These are phyloP conservation scores for Bufo gargarizans DNA, from an alignment of 2,113 vertebrate genomes.

Conservation along the genomic window DNA sequence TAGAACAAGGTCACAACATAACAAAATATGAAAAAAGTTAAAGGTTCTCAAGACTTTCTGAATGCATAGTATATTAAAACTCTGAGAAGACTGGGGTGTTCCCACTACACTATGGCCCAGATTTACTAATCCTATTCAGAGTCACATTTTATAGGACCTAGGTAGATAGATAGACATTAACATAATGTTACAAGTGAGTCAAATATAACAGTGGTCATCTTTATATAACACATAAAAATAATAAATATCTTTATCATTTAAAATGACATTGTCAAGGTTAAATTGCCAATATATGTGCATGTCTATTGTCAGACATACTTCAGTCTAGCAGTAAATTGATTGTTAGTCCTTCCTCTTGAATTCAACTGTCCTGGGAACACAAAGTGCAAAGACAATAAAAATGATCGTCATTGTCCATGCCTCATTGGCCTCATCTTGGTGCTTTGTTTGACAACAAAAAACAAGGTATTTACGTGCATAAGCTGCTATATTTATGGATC, in stretches of 20 bases:
- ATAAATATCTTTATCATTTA: slow-evolving; percentile 1
- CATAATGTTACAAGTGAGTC: background rate
- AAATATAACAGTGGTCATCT: background rate
- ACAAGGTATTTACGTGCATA: slow-evolving; percentile 28
- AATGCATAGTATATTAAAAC: too few relatives aligned
- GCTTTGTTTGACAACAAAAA: slow-evolving; percentile 49
- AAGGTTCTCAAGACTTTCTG: too few relatives aligned
- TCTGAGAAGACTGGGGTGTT: too few relatives aligned
- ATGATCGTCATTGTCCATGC: slow-evolving; percentile 48
- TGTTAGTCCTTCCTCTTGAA: slow-evolving; percentile 13
- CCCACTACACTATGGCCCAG: too few relatives aligned
- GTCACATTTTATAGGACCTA: too few relatives aligned
- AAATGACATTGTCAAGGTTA: slow-evolving; percentile 44
- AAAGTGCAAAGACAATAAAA: slow-evolving; percentile 29
- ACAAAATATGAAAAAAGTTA: too few relatives aligned
- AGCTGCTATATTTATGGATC: slow-evolving; percentile 42
- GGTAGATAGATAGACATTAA: background rate
- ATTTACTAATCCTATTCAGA: too few relatives aligned
- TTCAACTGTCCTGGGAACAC: slow-evolving; percentile 43
- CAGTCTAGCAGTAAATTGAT: slow-evolving; percentile 47
- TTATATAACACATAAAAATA: background rate
- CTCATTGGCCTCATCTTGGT: slow-evolving; percentile 51
- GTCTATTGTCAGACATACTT: background rate
- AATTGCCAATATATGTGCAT: slow-evolving; percentile 13
- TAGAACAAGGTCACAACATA: too few relatives aligned